Percentiles rank a stretch among this genome's conserved stretches.
Evolutionary conservation across 2,888 invertebrate genomes (phyloP).

Genomic region (Tineola bisselliella): DNA sequence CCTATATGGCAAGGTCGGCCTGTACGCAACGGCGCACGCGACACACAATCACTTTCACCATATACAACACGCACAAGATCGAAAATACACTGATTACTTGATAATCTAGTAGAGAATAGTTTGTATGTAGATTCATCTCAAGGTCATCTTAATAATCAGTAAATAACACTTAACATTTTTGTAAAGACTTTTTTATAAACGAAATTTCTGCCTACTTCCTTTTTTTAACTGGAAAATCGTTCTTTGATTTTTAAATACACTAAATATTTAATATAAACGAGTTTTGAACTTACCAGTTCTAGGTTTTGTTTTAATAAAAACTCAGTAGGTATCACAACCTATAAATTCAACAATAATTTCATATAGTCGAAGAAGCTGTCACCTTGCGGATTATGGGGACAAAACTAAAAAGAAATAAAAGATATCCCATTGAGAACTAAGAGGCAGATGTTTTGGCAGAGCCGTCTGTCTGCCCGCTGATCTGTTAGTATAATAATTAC

Average conservation of each 20-base stretch:
- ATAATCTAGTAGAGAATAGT: background rate
- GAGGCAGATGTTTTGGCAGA: background rate
- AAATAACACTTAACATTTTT: no score
- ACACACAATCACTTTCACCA: slow-evolving; percentile 64
- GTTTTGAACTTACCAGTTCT: no score
- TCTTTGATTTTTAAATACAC: no score
- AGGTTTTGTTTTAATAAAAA: no score
- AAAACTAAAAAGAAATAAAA: background rate
- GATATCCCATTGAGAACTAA: background rate
- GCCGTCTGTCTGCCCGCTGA: background rate
- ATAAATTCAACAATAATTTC: background rate
- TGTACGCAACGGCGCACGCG: slow-evolving; percentile 46
- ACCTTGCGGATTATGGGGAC: background rate
- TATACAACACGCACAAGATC: background rate
- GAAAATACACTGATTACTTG: background rate
- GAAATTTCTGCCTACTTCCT: no score
- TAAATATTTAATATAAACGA: no score
- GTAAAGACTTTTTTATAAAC: no score
- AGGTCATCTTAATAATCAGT: background rate
- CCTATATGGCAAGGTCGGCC: slow-evolving; percentile 62
- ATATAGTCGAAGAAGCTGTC: background rate
- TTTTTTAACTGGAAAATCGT: no score
- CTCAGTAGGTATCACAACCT: no score
- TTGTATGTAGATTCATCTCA: background rate
- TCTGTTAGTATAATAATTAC: background rate